phyloP scores from a whole-genome alignment of 2,888 invertebrate species.

The Drosophila emarginata region DNA sequence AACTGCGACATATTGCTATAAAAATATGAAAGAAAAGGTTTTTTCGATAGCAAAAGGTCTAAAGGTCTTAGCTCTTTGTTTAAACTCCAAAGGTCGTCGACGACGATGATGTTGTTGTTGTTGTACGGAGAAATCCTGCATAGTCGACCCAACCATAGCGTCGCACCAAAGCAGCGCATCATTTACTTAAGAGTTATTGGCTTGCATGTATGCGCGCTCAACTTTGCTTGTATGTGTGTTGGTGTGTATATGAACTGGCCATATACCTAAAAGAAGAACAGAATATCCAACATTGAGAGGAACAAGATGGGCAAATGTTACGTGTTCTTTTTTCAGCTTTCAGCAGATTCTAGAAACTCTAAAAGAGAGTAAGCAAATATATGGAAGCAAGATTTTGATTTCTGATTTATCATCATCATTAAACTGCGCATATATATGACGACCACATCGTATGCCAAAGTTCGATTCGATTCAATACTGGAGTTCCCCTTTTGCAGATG shows the following conservation, averaged over 20 bases:
- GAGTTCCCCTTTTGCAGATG: slow-evolving; percentile 15
- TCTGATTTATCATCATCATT: background rate
- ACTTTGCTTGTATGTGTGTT: background rate
- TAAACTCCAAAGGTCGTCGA: slow-evolving; percentile 18
- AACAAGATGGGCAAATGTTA: background rate
- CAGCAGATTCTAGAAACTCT: background rate
- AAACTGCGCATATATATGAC: background rate
- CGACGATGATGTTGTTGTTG: background rate
- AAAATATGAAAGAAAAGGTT: slow-evolving; percentile 42
- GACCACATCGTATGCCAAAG: background rate
- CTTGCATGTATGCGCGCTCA: background rate
- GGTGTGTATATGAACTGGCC: slow-evolving; percentile 10
- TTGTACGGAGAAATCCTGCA: background rate
- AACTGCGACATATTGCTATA: slow-evolving; percentile 46
- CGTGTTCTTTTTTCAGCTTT: background rate
- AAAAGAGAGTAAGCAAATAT: background rate
- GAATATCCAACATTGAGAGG: slow-evolving; percentile 15
- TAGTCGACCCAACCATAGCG: background rate
- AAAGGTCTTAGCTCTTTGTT: slow-evolving; percentile 17
- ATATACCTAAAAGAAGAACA: slow-evolving; percentile 12
- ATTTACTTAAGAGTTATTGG: too few relatives aligned
- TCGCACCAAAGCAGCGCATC: background rate
- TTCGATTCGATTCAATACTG: background rate
- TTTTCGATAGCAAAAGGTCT: slow-evolving; percentile 28
- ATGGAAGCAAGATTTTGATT: background rate